Percentiles rank a stretch among this genome's conserved stretches.
These are phyloP conservation scores for Alviniconcha strummeri DNA, from an alignment of 2,888 invertebrate genomes.

Conservation along the genomic window DNA sequence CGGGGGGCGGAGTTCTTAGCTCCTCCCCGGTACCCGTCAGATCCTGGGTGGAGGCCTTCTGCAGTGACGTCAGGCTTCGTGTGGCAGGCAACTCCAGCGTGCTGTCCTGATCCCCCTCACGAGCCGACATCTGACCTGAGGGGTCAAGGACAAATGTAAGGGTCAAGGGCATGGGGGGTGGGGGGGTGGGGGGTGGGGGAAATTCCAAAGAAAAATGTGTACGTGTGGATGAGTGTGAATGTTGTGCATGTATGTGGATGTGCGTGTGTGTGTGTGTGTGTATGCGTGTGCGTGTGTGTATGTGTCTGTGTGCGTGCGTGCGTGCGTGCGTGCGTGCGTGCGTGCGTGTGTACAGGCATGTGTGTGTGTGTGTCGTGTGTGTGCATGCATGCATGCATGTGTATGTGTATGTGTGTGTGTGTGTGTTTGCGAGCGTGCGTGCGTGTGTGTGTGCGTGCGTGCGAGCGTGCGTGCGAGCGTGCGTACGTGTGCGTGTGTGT, in stretches of 20 bases:
- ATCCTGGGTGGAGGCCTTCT: slow-evolving; percentile 28
- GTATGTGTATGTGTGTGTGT: background rate
- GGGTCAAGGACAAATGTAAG: background rate
- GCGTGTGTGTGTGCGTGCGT: background rate
- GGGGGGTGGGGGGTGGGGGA: too few species aligned
- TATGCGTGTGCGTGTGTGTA: background rate
- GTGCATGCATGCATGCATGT: background rate
- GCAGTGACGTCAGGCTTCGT: slow-evolving; percentile 25
- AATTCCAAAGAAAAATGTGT: too few species aligned
- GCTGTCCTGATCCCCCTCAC: slow-evolving; percentile 17
- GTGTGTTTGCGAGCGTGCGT: background rate
- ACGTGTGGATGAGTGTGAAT: too few species aligned
- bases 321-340: slow-evolving; percentile 15
- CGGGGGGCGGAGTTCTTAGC: slow-evolving; percentile 2
- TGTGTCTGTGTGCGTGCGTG: slow-evolving; percentile 6
- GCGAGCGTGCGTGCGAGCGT: background rate
- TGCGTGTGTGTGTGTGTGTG: background rate
- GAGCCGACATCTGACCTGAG: background rate
- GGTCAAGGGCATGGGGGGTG: background rate
- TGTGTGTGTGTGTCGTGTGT: background rate
- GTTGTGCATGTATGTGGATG: too few species aligned
- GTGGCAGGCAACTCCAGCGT: slow-evolving; percentile 11
- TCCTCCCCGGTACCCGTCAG: slow-evolving; percentile 19
- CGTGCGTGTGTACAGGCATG: background rate
- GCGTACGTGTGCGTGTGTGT: background rate